Base-by-base conservation (phyloP, 2,888 invertebrate genomes). In the Agriopis aurantiaria region DNA sequence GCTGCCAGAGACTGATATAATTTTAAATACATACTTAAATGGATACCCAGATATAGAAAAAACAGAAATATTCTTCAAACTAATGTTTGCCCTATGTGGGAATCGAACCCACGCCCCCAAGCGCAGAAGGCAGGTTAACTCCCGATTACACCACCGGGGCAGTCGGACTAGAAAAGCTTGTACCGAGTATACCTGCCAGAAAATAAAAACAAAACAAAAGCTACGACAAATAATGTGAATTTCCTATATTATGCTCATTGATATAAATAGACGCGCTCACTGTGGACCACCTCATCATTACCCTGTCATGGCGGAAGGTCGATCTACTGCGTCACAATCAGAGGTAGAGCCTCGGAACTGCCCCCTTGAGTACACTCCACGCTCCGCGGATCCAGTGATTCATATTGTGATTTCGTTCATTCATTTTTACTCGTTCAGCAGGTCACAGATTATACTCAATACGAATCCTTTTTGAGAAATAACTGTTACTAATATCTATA, bases 301-400 rank as follows among this genome's bases (percentile, higher is more conserved):
- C 40, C 59, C 65, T 65, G 69, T 62, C 65, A 58, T 57, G 46
- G 56, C 14, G 10, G 65, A 53, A 65, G 61, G 61, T 57, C 65
- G 65, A 52, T 53, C 46, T 62, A 52, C 66, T 70, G 70, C 58
- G 53, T 70, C 70, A 70, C 66, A 66, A 66, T 70, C 70, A 66
- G 65, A 43, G 59, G 58, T 46, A 60, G 60, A 69, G 60, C 69
- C 60, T 8, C 60, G 23, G 65, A 57, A 66, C 53, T 58, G 58
- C 53, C 49, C 70, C 62, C 70, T 63, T 3, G 70, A 63, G 70
- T 43, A 14, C 65, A 52, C 57, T 69, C 58, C 53, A 58, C 49
- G 46, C 56, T 12, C 49, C 65, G 61, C 51, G 52, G 12, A 55
- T 10, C 23, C 53, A 23, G 58, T 70, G 66, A 70, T 66, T 70